Conservation (phyloP, 2,797 vertebrate species). For the Halcyon leucocephala region DNA sequence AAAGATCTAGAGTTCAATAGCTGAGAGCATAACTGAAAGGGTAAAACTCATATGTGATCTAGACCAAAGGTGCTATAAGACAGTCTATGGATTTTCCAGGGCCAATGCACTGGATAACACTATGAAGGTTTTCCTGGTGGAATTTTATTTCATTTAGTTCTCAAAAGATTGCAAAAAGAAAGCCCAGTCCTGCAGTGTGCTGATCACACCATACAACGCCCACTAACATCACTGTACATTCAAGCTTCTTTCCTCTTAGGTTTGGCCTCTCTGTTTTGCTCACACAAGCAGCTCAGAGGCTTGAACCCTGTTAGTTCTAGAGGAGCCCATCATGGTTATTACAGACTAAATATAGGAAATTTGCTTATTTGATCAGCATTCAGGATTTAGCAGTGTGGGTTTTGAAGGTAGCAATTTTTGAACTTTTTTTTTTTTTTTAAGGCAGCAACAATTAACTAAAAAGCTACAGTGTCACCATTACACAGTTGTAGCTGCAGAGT, state of each 20-base stretch:
- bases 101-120: background rate
- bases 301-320: conserved; percentile 13
- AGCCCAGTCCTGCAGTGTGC: background rate
- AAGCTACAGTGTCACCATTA: background rate
- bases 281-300: background rate
- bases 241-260: background rate
- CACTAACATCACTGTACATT: background rate
- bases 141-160: background rate
- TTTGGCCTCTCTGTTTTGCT: background rate
- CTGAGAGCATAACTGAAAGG: conserved; percentile 18
- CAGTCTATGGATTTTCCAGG: background rate
- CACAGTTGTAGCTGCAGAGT: background rate
- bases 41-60: conserved; percentile 14
- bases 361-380: conserved; percentile 22
- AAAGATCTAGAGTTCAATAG: conserved; percentile 63
- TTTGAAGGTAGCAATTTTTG: background rate
- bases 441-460: background rate
- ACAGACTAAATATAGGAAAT: conserved; percentile 47
- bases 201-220: background rate
- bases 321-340: background rate
- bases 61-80: background rate
- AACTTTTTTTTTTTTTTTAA: background rate
- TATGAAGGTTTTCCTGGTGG: background rate
- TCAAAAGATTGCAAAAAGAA: background rate
- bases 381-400: background rate